Conservation (phyloP, 2,113 vertebrate species). For the Chloropsis hardwickii region DNA sequence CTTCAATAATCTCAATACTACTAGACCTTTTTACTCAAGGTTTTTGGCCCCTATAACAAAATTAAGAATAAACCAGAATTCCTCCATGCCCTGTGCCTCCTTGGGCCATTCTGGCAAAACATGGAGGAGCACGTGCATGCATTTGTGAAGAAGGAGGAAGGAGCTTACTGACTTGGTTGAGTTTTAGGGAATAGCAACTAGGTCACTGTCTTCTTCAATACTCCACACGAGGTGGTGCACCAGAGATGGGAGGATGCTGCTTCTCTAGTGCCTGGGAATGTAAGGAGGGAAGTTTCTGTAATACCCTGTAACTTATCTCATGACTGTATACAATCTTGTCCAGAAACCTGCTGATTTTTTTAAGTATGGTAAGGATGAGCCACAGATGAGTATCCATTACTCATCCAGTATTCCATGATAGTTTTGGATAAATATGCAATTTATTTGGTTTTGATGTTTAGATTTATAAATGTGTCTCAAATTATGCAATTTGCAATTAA, state of each 20-base stretch:
- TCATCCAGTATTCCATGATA: neutral
- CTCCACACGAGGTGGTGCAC: neutral
- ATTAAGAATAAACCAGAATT: neutral
- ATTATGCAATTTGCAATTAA: neutral
- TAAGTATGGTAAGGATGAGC: neutral
- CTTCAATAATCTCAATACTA: neutral
- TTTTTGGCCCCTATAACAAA: neutral
- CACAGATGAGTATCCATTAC: neutral
- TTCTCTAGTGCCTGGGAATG: neutral
- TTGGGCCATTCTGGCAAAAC: neutral
- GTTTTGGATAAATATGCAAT: neutral
- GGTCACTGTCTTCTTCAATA: neutral
- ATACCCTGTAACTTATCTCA: neutral
- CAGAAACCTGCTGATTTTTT: neutral
- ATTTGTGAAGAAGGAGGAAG: neutral
- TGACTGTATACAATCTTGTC: neutral
- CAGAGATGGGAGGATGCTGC: neutral
- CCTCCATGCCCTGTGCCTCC: neutral
- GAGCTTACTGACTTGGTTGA: neutral
- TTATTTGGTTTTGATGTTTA: neutral
- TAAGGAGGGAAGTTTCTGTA: neutral
- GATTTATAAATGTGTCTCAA: neutral
- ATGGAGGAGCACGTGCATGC: neutral
- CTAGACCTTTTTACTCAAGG: neutral
- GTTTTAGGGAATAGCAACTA: neutral